These are phyloP conservation scores for Naja naja DNA, from an alignment of 2,113 vertebrate genomes.

Conservation along the genomic window DNA sequence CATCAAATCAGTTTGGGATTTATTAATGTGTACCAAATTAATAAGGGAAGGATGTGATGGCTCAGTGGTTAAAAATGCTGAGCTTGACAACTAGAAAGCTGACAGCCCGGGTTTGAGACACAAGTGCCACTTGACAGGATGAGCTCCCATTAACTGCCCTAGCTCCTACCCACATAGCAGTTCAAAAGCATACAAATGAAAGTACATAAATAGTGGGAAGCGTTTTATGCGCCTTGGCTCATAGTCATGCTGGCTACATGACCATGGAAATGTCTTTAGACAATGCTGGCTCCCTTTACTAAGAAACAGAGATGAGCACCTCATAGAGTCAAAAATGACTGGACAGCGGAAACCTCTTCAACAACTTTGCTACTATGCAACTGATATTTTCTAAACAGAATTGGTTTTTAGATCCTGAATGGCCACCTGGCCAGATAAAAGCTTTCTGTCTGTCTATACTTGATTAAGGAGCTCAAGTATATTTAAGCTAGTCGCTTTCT, in stretches of 20 bases:
- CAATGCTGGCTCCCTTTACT: background rate
- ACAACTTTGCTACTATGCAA: background rate
- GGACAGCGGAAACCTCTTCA: background rate
- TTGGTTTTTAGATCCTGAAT: background rate
- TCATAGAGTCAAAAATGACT: background rate
- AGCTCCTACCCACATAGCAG: background rate
- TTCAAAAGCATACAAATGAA: background rate
- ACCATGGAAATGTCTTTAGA: background rate
- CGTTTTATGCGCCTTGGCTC: rapidly evolving
- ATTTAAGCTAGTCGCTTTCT: background rate
- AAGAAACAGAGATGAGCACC: background rate
- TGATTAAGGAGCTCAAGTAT: background rate
- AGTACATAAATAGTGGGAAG: background rate
- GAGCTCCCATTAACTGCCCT: background rate
- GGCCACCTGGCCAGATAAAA: background rate
- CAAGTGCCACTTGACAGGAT: too few relatives aligned
- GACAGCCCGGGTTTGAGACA: too few relatives aligned
- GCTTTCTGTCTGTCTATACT: background rate
- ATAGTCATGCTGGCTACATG: background rate
- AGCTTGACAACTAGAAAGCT: too few relatives aligned
- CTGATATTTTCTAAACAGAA: background rate
- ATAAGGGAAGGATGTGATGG: background rate
- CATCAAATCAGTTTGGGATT: background rate
- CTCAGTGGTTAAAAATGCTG: background rate
- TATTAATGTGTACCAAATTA: background rate